Evolutionary conservation across 2,113 vertebrate species (phyloP).

Genomic region (Rattus norvegicus): DNA sequence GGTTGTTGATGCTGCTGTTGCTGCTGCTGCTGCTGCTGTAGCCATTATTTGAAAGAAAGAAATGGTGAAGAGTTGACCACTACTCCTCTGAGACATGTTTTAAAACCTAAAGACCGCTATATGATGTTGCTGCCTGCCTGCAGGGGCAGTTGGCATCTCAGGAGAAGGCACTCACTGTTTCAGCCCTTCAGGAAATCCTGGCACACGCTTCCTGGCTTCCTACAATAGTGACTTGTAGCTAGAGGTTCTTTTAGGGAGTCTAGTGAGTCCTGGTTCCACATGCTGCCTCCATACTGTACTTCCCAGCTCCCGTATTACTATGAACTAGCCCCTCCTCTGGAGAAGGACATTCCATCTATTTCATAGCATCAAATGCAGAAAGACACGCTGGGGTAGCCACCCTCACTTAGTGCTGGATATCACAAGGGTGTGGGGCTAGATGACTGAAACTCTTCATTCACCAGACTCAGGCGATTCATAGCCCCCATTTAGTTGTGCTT

Average conservation of each 20-base stretch:
- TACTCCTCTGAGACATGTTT: not conserved
- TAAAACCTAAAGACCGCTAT: constrained; percentile 10
- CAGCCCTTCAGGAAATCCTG: not conserved
- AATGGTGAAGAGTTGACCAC: not conserved
- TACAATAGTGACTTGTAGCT: not conserved
- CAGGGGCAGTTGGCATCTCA: not conserved
- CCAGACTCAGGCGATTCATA: not conserved
- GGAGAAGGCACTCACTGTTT: not conserved
- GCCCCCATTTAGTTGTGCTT: not conserved
- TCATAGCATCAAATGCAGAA: not conserved
- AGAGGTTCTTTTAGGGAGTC: not conserved
- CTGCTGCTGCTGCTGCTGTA: too few relatives aligned
- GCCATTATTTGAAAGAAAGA: not conserved
- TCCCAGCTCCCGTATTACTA: not conserved
- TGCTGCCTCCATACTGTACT: not conserved
- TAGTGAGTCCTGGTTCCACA: not conserved
- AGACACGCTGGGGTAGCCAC: not conserved
- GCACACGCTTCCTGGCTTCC: not conserved
- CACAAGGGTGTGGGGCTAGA: fast-evolving
- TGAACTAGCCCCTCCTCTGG: not conserved
- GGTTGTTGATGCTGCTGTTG: too few relatives aligned
- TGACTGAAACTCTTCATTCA: not conserved
- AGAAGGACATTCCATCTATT: not conserved
- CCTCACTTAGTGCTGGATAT: not conserved
- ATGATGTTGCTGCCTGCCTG: not conserved